These are phyloP conservation scores for Diachasma alloeum DNA, from an alignment of 1,140 invertebrate species.

Conservation along the genomic window DNA sequence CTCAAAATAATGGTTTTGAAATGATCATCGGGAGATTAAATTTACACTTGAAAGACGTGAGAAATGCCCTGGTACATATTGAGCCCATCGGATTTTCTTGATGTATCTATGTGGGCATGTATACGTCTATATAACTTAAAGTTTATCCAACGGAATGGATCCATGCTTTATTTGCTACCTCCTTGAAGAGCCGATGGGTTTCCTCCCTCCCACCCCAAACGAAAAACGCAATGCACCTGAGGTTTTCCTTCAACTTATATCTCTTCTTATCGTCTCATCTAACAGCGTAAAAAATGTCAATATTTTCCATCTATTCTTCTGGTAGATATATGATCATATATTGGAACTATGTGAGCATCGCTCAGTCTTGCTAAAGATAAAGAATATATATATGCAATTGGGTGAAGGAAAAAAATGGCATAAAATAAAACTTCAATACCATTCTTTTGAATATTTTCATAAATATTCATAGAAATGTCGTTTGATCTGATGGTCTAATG, in stretches of 20 bases:
- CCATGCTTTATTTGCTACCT: slow-evolving; percentile 27
- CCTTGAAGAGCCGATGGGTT: slow-evolving; percentile 15
- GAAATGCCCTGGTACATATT: background rate
- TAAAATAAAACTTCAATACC: no score
- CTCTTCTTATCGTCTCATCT: background rate
- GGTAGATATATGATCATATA: background rate
- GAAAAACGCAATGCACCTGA: slow-evolving; percentile 28
- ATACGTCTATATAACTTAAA: background rate
- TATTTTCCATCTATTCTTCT: background rate
- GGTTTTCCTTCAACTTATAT: background rate
- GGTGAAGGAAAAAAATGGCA: background rate
- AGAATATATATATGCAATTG: background rate
- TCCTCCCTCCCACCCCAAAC: background rate
- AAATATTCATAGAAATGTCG: no score
- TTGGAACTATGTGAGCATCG: background rate
- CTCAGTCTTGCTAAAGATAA: background rate
- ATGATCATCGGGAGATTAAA: no score
- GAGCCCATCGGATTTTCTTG: background rate
- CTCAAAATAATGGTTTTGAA: no score
- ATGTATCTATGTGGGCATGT: slow-evolving; percentile 5
- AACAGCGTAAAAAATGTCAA: background rate
- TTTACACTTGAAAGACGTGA: background rate
- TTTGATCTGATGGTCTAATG: no score
- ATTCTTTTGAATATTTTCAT: no score
- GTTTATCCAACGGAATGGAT: slow-evolving; percentile 2